Conservation (phyloP, 2,888 invertebrate species). For the Rhamnusium bicolor region DNA sequence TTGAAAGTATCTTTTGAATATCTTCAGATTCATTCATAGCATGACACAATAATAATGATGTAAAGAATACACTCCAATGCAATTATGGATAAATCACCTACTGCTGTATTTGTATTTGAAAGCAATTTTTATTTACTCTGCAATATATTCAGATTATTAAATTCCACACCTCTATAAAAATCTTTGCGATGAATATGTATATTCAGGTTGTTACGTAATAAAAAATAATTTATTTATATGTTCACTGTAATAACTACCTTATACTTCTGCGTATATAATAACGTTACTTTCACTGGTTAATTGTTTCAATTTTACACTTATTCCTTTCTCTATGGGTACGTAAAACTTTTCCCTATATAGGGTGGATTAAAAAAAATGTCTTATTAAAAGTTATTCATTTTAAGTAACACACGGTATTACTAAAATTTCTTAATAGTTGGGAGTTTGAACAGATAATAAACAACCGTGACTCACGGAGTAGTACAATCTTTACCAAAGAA, state of each 20-base stretch:
- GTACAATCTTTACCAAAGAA: too few relatives aligned
- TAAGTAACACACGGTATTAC: too few relatives aligned
- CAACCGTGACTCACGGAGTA: too few relatives aligned
- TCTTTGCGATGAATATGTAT: slow-evolving; percentile 8
- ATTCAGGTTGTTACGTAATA: slow-evolving; percentile 40
- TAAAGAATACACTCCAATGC: neutral
- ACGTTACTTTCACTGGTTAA: slow-evolving; percentile 42
- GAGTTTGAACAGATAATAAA: too few relatives aligned
- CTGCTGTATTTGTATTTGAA: slow-evolving; percentile 34
- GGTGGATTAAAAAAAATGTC: neutral
- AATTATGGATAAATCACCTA: neutral
- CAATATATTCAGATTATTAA: slow-evolving; percentile 4
- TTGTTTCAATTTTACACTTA: slow-evolving; percentile 26
- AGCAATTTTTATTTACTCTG: slow-evolving; percentile 17
- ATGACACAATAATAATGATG: too few relatives aligned
- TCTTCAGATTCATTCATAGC: too few relatives aligned
- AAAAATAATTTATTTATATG: slow-evolving; percentile 49
- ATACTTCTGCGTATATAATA: slow-evolving; percentile 3
- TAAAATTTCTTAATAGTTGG: too few relatives aligned
- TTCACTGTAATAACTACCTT: slow-evolving; percentile 34
- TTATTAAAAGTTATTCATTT: neutral
- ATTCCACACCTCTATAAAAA: slow-evolving; percentile 27
- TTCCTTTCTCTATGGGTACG: slow-evolving; percentile 36
- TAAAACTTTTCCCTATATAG: slow-evolving; percentile 29
- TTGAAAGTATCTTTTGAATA: too few relatives aligned